Percentiles rank a stretch among this genome's conserved stretches.
Evolutionary conservation across 1,140 invertebrate species (phyloP).

Genomic region (Paralvinella palmiformis): DNA sequence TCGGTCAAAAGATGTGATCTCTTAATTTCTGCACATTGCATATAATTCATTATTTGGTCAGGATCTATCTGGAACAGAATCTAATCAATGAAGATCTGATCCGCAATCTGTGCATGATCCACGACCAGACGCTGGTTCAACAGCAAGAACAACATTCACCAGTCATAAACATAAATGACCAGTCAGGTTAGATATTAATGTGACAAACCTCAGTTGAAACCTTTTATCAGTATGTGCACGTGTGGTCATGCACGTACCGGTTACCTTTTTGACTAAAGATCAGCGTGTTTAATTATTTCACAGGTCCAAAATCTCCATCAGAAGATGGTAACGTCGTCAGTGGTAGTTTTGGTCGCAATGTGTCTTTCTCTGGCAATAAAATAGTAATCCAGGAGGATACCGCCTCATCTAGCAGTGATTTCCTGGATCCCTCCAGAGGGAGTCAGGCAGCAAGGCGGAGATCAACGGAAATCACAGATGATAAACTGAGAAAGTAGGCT

Average conservation of each 20-base stretch:
- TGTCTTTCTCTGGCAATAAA: constrained; percentile 74
- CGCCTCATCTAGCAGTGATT: constrained; percentile 5
- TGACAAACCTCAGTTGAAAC: too few species aligned
- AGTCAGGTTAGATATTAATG: too few species aligned
- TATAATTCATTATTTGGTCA: constrained; percentile 19
- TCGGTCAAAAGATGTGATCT: neutral
- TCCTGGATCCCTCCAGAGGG: neutral
- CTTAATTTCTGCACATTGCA: neutral
- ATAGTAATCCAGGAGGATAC: constrained; percentile 63
- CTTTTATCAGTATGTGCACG: too few species aligned
- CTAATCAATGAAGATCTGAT: constrained; percentile 62
- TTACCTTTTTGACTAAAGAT: too few species aligned
- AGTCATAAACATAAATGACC: neutral
- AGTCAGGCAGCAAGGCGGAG: neutral
- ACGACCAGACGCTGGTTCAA: constrained; percentile 27
- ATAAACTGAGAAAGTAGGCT: neutral
- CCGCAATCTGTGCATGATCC: constrained; percentile 63
- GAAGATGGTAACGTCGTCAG: constrained; percentile 41
- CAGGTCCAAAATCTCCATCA: neutral
- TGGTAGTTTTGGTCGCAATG: constrained; percentile 71
- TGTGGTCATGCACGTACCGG: too few species aligned
- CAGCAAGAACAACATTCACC: constrained; percentile 3
- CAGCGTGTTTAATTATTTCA: too few species aligned
- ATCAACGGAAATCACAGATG: neutral
- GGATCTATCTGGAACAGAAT: constrained; percentile 46